These are phyloP conservation scores for Xanthia togata DNA, from an alignment of 2,888 invertebrate genomes.

Conservation along the genomic window DNA sequence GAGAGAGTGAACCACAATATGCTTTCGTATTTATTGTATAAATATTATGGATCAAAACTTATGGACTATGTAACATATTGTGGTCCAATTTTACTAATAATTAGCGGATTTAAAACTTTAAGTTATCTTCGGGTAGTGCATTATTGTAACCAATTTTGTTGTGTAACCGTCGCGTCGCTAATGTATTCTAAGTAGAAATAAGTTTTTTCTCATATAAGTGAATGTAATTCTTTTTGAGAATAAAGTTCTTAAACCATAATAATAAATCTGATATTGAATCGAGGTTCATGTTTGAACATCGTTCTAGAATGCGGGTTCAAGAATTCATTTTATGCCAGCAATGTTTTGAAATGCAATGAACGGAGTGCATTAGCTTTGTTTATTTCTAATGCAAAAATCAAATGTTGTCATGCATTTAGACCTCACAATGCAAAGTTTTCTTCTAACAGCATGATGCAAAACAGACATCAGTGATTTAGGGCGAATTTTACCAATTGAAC, in stretches of 20 bases:
- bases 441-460: not conserved
- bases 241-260: too few species aligned
- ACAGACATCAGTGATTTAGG: too few species aligned
- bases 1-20: not conserved
- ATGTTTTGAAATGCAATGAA: not conserved
- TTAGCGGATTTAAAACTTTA: too few species aligned
- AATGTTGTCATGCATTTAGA: not conserved
- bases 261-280: not conserved
- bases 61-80: not conserved
- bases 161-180: too few species aligned
- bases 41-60: not conserved
- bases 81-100: not conserved
- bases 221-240: too few species aligned
- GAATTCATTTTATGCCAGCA: not conserved
- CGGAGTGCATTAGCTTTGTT: not conserved
- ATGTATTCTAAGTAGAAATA: too few species aligned
- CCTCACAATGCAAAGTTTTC: not conserved
- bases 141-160: too few species aligned
- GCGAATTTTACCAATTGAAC: too few species aligned
- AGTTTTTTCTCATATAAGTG: too few species aligned
- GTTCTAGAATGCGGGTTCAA: not conserved
- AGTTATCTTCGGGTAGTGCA: too few species aligned
- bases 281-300: not conserved
- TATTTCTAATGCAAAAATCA: not conserved
- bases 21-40: not conserved